Base-by-base conservation (phyloP, 2,113 vertebrate genomes). In the Rhabdomys dilectus region DNA sequence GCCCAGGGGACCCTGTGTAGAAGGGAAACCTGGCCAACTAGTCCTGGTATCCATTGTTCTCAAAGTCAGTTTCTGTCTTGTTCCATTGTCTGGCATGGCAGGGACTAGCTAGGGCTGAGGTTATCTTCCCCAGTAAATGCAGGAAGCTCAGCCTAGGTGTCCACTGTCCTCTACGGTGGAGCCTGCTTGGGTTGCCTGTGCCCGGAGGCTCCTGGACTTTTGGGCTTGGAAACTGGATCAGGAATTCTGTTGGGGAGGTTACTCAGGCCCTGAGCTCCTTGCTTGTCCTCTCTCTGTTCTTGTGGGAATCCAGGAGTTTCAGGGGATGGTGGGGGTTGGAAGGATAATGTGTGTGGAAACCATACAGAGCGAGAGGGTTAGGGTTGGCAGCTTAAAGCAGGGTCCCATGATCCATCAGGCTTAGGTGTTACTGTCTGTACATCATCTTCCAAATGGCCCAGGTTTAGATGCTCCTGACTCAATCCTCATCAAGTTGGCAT, bases 1-100 rank as follows among this genome's bases (percentile, higher is more conserved):
- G 39, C 42, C 24, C 0, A 6, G 70, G 68, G 0, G 53, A 0
- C 24, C 56, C 0, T 0, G 3, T 13, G 11, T 1, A 21, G 31
- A 60, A 58, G 34, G 21, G 13, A 31, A 48, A 51, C 19, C 60
- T 0, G 10, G 16, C 12, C 17, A 16, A 36, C 11, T 10, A 70
- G 58, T 22, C 64, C 11, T 0, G 42, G 26, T 4, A 53, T 12
- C 77, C 13, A 45, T 15, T 34, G 51, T 53, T 39, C 66, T 45
- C 10, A 24, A 89, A 73, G 48, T 19, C 5, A 2, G 56, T 60
- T 34, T 87, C 73, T 70, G 85, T 81, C 13, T 5, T 9, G 48
- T 29, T 42, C 56, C 1, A 2, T 39, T 31, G 5, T 88, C 36
- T 2, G 72, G 58, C 45, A 21, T 29, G 88, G 76, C 81, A 48